Evolutionary conservation across 2,888 invertebrate species (phyloP).

Genomic region (Clepsis dumicolana): DNA sequence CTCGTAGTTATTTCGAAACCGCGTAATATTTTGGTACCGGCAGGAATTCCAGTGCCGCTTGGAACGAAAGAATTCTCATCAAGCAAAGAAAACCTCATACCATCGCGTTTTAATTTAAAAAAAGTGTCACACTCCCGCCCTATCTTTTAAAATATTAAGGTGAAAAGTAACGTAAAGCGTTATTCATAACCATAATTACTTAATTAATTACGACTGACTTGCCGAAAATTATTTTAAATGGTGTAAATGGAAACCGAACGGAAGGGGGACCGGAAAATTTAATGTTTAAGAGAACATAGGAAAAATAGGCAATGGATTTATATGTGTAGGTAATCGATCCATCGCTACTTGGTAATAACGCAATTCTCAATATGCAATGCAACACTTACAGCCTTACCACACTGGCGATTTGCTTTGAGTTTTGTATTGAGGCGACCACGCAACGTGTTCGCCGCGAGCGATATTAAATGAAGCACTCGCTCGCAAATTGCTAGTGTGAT

Average conservation of each 20-base stretch:
- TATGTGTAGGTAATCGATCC: too few relatives aligned
- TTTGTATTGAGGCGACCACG: too few relatives aligned
- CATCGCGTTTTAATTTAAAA: conserved; percentile 33
- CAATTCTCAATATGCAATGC: too few relatives aligned
- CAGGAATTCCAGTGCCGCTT: not conserved
- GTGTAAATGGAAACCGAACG: not conserved
- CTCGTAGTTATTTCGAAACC: not conserved
- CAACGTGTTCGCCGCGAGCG: too few relatives aligned
- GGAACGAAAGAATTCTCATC: not conserved
- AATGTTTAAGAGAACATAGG: not conserved
- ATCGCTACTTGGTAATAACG: too few relatives aligned
- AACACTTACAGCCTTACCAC: too few relatives aligned
- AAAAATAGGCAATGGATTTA: not conserved
- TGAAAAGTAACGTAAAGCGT: conserved; percentile 25
- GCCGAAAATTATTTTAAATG: conserved; percentile 13
- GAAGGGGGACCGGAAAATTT: not conserved
- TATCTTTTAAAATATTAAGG: conserved; percentile 34
- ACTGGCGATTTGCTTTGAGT: too few relatives aligned
- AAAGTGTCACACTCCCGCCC: conserved; percentile 22
- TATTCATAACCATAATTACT: conserved; percentile 40
- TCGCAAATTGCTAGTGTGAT: too few relatives aligned
- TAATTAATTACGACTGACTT: conserved; percentile 31
- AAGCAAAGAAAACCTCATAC: conserved; percentile 18
- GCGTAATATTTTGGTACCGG: not conserved
- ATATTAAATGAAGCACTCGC: too few relatives aligned